Evolutionary conservation across 2,888 invertebrate genomes (phyloP), one percentile per base, ranked within the genome.

Genomic region (Quadroppia sp.): DNA sequence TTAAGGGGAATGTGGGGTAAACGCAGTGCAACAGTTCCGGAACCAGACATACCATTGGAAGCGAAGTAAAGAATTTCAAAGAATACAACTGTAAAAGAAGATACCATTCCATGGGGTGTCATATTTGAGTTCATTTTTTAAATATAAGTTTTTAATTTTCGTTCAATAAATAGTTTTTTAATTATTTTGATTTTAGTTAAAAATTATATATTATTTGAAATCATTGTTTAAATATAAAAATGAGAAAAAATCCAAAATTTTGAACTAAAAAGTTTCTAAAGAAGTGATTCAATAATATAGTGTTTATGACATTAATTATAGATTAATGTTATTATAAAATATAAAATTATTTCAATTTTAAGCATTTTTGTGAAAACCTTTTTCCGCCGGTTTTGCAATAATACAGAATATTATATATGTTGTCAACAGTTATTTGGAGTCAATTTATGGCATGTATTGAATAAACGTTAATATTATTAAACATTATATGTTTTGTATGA

Each of bases 1-100:
- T 53, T 53, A 15, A 61, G 75, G 32, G 75, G 75, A 45, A 75
- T 75, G 75, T 75, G 75, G 75, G 75, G 75, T 17, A 72, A 75
- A 71, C 67, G 75, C 6, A 74, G 74, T 61, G 40, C n/a, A 4
- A 30, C 30, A 15, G 61, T 32, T 7, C 4, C 32, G 23, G 32
- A 67, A 2, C 6, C 30, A 3, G 20, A 40, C 11, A 6, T 25
- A 1, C 11, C 53, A n/a, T 67, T 42, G 15, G 40, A 23, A n/a
- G 40, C 67, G 13, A 67, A 67, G 23, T 42, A 20, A 67, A 20
- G 9, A 20, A 67, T n/a, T 23, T 2, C 6, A 40, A n/a, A n/a
- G 25, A 15, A 23, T 20, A 23, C n/a, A 25, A 53, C 25, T 53
- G 53, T 25, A 20, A 53, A 13, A 7, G 2, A 13, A 25, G 2